Evolutionary conservation across 2,888 invertebrate species (phyloP).

Genomic region (Papilio protenor): DNA sequence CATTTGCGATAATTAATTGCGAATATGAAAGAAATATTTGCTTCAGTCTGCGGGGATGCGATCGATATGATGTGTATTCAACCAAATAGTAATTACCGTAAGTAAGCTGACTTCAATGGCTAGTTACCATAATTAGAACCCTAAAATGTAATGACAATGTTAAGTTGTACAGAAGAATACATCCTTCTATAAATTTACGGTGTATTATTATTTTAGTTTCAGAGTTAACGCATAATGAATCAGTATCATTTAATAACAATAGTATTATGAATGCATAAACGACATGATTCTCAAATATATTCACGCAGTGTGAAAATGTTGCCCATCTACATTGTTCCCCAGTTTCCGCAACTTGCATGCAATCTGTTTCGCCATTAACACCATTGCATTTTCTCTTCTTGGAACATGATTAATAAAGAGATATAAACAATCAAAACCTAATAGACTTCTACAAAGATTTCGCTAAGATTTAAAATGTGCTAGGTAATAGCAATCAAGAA

Average conservation of each 20-base stretch:
- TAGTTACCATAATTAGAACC: too few species aligned
- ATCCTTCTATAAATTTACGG: too few species aligned
- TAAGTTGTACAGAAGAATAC: too few species aligned
- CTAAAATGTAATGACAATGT: too few species aligned
- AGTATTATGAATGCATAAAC: slow-evolving; percentile 9
- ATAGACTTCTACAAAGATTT: not conserved
- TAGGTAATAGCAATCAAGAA: not conserved
- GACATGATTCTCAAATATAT: slow-evolving; percentile 36
- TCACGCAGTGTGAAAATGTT: slow-evolving; percentile 39
- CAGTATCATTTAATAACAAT: not conserved
- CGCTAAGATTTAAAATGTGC: not conserved
- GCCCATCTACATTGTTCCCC: slow-evolving; percentile 32
- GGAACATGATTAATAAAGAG: slow-evolving; percentile 10
- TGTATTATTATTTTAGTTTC: too few species aligned
- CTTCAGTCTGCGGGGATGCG: not conserved
- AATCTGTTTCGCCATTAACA: slow-evolving; percentile 30
- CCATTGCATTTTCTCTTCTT: not conserved
- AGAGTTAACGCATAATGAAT: not conserved
- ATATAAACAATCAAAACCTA: not conserved
- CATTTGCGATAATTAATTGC: slow-evolving; percentile 28
- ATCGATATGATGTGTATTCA: not conserved
- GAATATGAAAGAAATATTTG: slow-evolving; percentile 12
- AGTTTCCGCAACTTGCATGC: slow-evolving; percentile 35
- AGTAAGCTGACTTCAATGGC: too few species aligned
- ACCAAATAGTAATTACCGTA: too few species aligned